phyloP scores from a whole-genome alignment of 2,888 invertebrate genomes.

The Apantesis nais region DNA sequence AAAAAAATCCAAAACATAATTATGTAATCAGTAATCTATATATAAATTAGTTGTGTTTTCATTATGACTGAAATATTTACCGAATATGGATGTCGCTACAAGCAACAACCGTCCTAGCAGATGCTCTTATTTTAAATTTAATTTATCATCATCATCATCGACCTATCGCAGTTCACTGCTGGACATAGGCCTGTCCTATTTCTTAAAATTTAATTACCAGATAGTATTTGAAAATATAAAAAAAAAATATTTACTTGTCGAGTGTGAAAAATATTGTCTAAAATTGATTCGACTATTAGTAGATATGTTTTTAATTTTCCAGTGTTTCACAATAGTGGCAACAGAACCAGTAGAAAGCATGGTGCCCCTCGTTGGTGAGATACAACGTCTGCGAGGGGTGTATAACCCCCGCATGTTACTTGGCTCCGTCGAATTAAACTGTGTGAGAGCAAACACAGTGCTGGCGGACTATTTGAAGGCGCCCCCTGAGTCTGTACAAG shows the following conservation, averaged over 20 bases:
- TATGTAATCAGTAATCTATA: no score
- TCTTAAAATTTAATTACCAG: no score
- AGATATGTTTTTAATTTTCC: conserved; percentile 7
- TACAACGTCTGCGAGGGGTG: conserved; percentile 83
- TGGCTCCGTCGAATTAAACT: conserved; percentile 90
- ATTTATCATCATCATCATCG: no score
- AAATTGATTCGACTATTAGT: not conserved
- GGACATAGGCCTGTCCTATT: no score
- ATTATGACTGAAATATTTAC: no score
- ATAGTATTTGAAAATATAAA: no score
- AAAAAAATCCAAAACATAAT: no score
- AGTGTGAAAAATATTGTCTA: not conserved
- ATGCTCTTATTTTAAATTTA: no score
- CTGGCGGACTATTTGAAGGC: conserved; percentile 87
- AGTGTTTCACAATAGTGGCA: conserved; percentile 76
- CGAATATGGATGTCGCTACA: no score
- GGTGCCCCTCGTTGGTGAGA: conserved; percentile 89
- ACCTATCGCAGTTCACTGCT: no score
- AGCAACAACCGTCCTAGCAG: no score
- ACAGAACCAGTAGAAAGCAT: conserved; percentile 88
- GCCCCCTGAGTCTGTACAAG: conserved; percentile 86
- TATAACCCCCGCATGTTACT: conserved; percentile 79
- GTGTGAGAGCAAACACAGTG: conserved; percentile 89
- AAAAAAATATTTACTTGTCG: not conserved
- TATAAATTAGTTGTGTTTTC: no score